Base-by-base conservation (phyloP, 2,113 vertebrate genomes). In the Pangasianodon gigas region DNA sequence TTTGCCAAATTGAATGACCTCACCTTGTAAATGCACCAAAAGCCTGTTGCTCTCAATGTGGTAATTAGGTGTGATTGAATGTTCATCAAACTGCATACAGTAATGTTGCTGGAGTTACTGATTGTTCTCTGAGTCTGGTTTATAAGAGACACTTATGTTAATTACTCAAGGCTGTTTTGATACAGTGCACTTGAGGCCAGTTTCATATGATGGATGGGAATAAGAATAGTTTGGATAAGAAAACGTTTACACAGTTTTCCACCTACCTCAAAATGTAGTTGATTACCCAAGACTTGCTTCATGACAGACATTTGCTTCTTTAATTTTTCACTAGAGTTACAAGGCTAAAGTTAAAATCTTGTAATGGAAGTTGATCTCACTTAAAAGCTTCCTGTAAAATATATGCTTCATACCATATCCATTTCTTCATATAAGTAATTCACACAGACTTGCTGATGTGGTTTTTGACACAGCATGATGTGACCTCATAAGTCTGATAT, bases 1-100 rank as follows among this genome's bases (percentile, higher is more conserved):
- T 46, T 29, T 89, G 84, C 92, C 91, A 86, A 69, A 84, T 67
- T 51, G 81, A 90, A 91, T 93, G 79, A 91, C 85, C 67, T 69
- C 62, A 85, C 74, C 74, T 71, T 69, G 69, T 58, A 89, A 87
- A 86, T 46, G 52, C 77, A 91, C 88, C 89, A 79, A 77, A 80
- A 88, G 71, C 26, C 65, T 71, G 89, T 87, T 90, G 83, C 87
- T 81, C 88, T 58, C 54, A 80, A 79, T 29, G n/a, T 62, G 80
- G 60, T 85, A 92, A 93, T 91, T 89, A 88, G 86, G 88, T 60
- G 75, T 83, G 87, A 91, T 91, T 89, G 89, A 90, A 83, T 80
- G 32, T 29, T 71, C 89, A 62, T 84, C 85, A 69, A 89, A 80
- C 79, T 75, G 41, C 86, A 41, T n/a, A 85, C 52, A 79, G 77